phyloP scores from a whole-genome alignment of 2,113 vertebrate genomes.

The Xiphorhynchus elegans region DNA sequence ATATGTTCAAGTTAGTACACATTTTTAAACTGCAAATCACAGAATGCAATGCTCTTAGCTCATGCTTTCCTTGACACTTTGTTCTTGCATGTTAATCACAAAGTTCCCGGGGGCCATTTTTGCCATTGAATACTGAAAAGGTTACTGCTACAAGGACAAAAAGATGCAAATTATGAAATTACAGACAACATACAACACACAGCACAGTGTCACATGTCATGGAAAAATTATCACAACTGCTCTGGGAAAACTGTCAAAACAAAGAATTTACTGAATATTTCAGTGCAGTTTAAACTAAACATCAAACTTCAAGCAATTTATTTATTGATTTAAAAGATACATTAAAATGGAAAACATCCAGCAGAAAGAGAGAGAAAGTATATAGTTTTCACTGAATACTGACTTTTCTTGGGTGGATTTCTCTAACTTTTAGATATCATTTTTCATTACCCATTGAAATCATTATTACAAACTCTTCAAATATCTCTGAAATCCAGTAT shows the following conservation, averaged over 20 bases:
- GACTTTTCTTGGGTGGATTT: not conserved
- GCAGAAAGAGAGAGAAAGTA: not conserved
- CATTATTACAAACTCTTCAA: rapidly evolving
- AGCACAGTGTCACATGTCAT: not conserved
- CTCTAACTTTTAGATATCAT: not conserved
- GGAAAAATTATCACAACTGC: not conserved
- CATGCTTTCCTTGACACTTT: constrained; percentile 11
- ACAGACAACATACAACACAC: not conserved
- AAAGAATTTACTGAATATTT: not conserved
- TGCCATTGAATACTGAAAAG: not conserved
- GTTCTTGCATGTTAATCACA: constrained; percentile 28
- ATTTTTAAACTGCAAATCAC: not conserved
- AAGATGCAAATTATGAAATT: constrained; percentile 41
- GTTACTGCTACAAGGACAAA: not conserved
- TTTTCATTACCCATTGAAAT: not conserved
- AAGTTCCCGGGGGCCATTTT: not conserved
- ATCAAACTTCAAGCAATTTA: not conserved
- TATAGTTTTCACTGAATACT: not conserved
- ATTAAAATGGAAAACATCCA: not conserved
- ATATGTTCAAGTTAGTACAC: not conserved
- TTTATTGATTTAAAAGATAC: not conserved
- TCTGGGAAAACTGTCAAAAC: constrained; percentile 19
- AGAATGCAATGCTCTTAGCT: not conserved
- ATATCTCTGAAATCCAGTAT: not conserved
- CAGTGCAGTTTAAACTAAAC: not conserved